Conservation (phyloP, 2,797 vertebrate species). For the Trachops cirrhosus region DNA sequence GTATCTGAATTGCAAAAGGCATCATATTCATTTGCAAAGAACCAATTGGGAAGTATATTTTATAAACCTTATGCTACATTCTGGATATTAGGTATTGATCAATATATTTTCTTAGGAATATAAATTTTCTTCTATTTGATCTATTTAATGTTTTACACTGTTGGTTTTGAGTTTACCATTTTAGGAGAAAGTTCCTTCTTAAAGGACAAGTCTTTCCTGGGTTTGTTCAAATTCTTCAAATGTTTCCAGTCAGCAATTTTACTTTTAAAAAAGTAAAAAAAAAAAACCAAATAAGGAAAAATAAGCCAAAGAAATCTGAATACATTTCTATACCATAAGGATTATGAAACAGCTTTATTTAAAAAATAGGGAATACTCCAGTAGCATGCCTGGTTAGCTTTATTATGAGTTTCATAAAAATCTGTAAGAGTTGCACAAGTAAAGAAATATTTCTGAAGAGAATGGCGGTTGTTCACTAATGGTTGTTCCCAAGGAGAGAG, state of each 20-base stretch:
- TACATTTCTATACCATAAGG: not conserved
- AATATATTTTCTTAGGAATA: not conserved
- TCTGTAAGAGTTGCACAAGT: not conserved
- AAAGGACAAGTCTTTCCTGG: not conserved
- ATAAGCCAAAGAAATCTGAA: not conserved
- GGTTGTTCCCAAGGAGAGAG: conserved; percentile 51
- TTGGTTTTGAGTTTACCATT: not conserved
- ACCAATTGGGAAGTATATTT: not conserved
- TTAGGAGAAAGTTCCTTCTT: not conserved
- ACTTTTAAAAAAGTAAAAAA: not conserved
- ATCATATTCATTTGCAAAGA: not conserved
- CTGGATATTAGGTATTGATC: not conserved
- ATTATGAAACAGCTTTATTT: not conserved
- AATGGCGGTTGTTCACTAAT: conserved; percentile 14
- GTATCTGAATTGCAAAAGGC: not conserved
- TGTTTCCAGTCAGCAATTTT: not conserved
- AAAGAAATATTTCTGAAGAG: conserved; percentile 7
- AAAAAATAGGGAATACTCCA: not conserved
- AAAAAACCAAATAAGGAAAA: not conserved
- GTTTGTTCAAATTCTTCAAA: not conserved
- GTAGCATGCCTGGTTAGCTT: not conserved
- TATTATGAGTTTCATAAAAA: conserved; percentile 39
- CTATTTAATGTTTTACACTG: not conserved
- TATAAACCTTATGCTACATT: not conserved
- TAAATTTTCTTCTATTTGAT: not conserved